Conservation (phyloP, 2,888 invertebrate genomes). For the Allacma fusca region DNA sequence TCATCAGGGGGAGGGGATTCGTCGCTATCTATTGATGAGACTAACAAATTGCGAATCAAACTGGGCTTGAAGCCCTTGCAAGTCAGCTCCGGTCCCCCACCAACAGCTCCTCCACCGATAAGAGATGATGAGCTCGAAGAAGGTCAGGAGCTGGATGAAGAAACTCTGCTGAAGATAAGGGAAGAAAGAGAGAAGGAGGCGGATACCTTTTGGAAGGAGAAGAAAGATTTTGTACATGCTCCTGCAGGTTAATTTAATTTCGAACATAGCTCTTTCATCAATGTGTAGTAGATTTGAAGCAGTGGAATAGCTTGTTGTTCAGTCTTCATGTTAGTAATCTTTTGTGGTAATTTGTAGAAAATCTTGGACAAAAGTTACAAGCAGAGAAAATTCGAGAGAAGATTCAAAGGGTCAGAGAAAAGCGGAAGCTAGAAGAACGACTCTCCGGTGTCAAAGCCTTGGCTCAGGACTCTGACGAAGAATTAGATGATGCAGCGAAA, state of each 20-base stretch:
- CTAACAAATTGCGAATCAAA: slow-evolving; percentile 88
- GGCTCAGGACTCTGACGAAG: slow-evolving; percentile 76
- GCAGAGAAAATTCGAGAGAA: slow-evolving; percentile 84
- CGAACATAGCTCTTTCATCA: no score
- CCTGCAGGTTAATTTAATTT: slow-evolving; percentile 73
- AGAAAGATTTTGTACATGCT: slow-evolving; percentile 86
- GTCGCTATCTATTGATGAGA: slow-evolving; percentile 81
- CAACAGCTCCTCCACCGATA: slow-evolving; percentile 42
- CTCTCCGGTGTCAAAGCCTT: slow-evolving; percentile 70
- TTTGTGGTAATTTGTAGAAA: slow-evolving; percentile 68
- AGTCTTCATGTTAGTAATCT: no score
- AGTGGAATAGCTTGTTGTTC: no score
- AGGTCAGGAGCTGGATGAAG: slow-evolving; percentile 68
- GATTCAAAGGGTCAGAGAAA: slow-evolving; percentile 79
- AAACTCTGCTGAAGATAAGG: slow-evolving; percentile 51
- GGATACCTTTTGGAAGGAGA: slow-evolving; percentile 63
- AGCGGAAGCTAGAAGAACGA: slow-evolving; percentile 77
- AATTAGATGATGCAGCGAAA: slow-evolving; percentile 75
- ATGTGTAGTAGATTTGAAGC: no score
- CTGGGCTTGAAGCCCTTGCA: slow-evolving; percentile 93
- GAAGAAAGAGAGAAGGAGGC: slow-evolving; percentile 61
- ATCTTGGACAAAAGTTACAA: slow-evolving; percentile 75
- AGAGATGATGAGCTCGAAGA: slow-evolving; percentile 63
- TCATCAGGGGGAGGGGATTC: slow-evolving; percentile 64
- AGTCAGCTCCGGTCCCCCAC: slow-evolving; percentile 66